Percentiles rank a stretch among this genome's conserved stretches.
phyloP scores from a whole-genome alignment of 2,797 vertebrate genomes.

The Leptoclinus maculatus region DNA sequence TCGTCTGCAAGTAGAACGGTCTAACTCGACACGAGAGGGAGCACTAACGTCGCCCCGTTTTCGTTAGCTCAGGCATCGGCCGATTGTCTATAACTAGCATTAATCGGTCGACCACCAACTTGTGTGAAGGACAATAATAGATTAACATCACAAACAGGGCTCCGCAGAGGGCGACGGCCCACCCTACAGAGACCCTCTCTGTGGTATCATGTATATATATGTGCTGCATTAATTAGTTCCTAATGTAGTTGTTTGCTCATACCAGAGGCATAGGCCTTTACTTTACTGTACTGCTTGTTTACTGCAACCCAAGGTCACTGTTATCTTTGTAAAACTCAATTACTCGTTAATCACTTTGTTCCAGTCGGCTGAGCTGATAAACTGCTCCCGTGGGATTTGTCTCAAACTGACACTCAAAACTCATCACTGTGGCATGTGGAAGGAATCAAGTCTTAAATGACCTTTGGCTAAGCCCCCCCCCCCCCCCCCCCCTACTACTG shows the following conservation, averaged over 20 bases:
- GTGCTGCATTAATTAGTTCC: neutral
- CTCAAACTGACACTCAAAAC: constrained; percentile 35
- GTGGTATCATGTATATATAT: neutral
- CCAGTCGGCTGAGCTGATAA: constrained; percentile 60
- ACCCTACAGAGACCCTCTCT: neutral
- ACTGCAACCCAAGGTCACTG: constrained; percentile 55
- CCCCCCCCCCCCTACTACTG: neutral
- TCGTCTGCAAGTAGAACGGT: too few species aligned
- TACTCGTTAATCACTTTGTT: constrained; percentile 62
- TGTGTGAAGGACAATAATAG: neutral
- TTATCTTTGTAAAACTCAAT: constrained; percentile 59
- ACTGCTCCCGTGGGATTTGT: constrained; percentile 49
- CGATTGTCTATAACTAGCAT: neutral
- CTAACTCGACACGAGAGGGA: too few species aligned
- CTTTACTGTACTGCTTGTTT: constrained; percentile 34
- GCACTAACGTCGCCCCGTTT: too few species aligned
- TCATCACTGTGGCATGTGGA: constrained; percentile 10
- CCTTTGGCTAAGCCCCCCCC: neutral
- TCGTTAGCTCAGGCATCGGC: neutral
- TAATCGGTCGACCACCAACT: neutral
- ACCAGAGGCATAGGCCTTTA: neutral
- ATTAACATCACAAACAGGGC: neutral
- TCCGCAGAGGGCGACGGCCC: neutral
- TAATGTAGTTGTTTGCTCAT: constrained; percentile 28
- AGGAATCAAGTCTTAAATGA: constrained; percentile 5